A percentile compares a stretch with the other conserved stretches of the same genome.
Evolutionary conservation across 2,888 invertebrate genomes (phyloP).

Genomic region (Galeruca laticollis): DNA sequence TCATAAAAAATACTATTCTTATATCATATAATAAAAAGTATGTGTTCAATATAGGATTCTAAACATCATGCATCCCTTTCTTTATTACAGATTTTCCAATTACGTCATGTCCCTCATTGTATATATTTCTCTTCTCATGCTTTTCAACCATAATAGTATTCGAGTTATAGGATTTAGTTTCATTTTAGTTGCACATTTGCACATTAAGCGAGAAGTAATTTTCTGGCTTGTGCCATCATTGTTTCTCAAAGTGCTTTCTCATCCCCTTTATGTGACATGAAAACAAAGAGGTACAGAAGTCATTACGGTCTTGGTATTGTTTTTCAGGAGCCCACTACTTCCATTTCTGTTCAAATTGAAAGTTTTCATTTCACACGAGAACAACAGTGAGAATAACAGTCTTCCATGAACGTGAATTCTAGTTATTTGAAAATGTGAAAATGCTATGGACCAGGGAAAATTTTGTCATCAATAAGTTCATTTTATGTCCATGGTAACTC

Average conservation of each 20-base stretch:
- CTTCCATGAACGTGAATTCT: background rate
- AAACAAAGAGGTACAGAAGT: conserved; percentile 29
- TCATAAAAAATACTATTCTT: too few relatives aligned
- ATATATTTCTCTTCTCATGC: too few relatives aligned
- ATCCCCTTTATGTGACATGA: conserved; percentile 25
- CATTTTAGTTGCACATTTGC: conserved; percentile 2
- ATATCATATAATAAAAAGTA: too few relatives aligned
- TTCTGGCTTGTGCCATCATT: conserved; percentile 26
- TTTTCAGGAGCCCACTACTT: conserved; percentile 8
- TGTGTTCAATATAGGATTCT: too few relatives aligned
- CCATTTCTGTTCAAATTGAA: conserved; percentile 19
- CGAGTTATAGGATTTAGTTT: background rate
- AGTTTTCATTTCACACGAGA: conserved; percentile 7
- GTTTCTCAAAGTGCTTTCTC: conserved; percentile 28
- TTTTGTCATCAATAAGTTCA: too few relatives aligned
- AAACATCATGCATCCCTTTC: too few relatives aligned
- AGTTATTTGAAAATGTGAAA: background rate
- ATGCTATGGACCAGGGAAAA: background rate
- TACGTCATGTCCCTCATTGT: too few relatives aligned
- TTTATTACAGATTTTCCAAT: too few relatives aligned
- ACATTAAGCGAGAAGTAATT: conserved; percentile 20
- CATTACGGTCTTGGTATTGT: conserved; percentile 28
- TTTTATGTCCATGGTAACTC: too few relatives aligned
- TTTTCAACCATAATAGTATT: background rate
- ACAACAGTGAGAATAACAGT: conserved; percentile 11